Evolutionary conservation across 2,797 vertebrate genomes (phyloP).

Genomic region (Trachurus trachurus): DNA sequence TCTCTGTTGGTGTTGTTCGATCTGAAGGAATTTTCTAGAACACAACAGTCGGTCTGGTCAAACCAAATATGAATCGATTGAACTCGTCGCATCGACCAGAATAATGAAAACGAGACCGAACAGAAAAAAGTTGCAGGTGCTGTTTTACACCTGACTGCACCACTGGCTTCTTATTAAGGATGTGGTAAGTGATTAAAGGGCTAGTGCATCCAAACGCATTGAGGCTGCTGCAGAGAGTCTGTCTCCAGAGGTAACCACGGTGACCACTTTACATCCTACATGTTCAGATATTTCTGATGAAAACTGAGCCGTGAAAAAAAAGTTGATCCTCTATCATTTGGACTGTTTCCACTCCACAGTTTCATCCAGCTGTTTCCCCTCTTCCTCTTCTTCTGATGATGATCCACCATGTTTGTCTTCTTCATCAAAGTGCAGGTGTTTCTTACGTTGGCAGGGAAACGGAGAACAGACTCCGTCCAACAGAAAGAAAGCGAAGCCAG

Average conservation of each 20-base stretch:
- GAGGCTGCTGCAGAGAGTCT: background rate
- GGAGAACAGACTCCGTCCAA: background rate
- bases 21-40: slow-evolving; percentile 54
- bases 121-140: slow-evolving; percentile 20
- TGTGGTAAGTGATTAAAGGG: slow-evolving; percentile 31
- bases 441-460: background rate
- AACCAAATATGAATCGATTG: slow-evolving; percentile 60
- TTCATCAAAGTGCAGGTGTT: background rate
- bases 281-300: background rate
- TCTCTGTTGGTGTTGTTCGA: slow-evolving; percentile 5
- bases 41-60: background rate
- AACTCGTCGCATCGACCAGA: slow-evolving; percentile 39
- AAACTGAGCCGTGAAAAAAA: background rate
- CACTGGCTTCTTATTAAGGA: slow-evolving; percentile 28
- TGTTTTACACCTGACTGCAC: slow-evolving; percentile 49
- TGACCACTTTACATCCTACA: background rate
- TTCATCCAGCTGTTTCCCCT: too few species aligned
- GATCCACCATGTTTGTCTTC: background rate
- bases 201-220: slow-evolving; percentile 1
- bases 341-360: background rate
- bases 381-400: too few species aligned
- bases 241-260: background rate
- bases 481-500: too few species aligned
- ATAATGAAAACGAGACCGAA: slow-evolving; percentile 46
- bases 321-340: background rate